A percentile compares a stretch with the other conserved stretches of the same genome.
Evolutionary conservation across 2,797 vertebrate genomes (phyloP).

Genomic region (Erithacus rubecula): DNA sequence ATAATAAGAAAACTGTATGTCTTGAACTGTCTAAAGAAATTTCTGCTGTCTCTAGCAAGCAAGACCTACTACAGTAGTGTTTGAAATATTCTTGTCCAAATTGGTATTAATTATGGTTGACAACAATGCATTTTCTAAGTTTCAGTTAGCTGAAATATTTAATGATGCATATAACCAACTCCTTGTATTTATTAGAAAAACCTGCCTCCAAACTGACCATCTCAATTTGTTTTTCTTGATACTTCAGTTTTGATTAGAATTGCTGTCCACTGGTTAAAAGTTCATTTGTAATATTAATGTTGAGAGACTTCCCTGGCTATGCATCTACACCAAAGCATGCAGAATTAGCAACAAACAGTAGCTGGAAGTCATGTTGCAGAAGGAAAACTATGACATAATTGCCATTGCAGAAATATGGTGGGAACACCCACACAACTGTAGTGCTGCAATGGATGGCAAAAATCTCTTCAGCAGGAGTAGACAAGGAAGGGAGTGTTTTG

Average conservation of each 20-base stretch:
- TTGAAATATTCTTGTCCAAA: conserved; percentile 27
- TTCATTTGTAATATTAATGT: background rate
- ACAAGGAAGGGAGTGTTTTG: background rate
- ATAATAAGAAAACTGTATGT: background rate
- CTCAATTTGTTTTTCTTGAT: conserved; percentile 41
- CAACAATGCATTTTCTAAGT: conserved; percentile 1
- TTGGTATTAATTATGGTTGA: conserved; percentile 23
- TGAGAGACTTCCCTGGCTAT: background rate
- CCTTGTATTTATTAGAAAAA: conserved; percentile 40
- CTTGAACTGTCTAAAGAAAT: background rate
- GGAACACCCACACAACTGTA: background rate
- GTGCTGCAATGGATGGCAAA: background rate
- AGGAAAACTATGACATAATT: background rate
- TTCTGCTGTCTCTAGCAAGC: background rate
- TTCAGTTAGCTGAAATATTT: conserved; percentile 38
- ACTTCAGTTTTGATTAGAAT: background rate
- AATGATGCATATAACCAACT: background rate
- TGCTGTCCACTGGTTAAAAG: background rate
- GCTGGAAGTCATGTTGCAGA: background rate
- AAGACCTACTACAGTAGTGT: background rate
- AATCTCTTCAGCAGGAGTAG: background rate
- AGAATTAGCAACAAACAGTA: background rate
- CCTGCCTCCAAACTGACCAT: conserved; percentile 14
- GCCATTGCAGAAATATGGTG: background rate
- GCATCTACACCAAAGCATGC: background rate